Evolutionary conservation across 2,797 vertebrate species (phyloP).

Genomic region (Podarcis siculus): DNA sequence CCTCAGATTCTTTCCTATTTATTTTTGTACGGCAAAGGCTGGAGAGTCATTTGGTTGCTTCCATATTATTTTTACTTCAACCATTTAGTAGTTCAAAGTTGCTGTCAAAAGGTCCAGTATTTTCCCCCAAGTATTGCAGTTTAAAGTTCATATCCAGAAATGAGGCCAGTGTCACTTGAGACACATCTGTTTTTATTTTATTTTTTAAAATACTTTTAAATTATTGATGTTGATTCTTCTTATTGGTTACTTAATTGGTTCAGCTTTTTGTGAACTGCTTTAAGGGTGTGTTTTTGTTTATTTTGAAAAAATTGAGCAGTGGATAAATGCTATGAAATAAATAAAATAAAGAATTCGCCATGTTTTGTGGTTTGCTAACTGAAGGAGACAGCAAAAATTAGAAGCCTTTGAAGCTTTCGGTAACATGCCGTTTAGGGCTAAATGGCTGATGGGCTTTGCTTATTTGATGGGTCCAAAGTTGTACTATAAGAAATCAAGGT

Average conservation of each 20-base stretch:
- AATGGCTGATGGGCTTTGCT: background rate
- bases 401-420: background rate
- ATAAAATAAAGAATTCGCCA: background rate
- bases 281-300: no score
- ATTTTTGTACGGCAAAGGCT: background rate
- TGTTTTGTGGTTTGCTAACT: background rate
- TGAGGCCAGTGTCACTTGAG: background rate
- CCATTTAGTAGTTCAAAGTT: background rate
- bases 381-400: background rate
- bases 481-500: background rate
- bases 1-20: background rate
- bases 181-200: no score
- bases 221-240: no score
- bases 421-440: background rate
- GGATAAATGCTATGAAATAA: no score
- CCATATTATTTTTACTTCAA: background rate
- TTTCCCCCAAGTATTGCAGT: background rate
- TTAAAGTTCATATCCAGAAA: background rate
- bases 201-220: no score
- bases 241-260: no score
- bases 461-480: background rate
- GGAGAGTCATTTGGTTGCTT: background rate
- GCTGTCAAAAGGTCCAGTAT: background rate
- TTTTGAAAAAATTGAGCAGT: no score
- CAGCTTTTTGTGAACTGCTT: no score